Percentiles rank a stretch among this genome's conserved stretches.
Conservation (phyloP, 2,113 vertebrate genomes). For the Semicossyphus pulcher region DNA sequence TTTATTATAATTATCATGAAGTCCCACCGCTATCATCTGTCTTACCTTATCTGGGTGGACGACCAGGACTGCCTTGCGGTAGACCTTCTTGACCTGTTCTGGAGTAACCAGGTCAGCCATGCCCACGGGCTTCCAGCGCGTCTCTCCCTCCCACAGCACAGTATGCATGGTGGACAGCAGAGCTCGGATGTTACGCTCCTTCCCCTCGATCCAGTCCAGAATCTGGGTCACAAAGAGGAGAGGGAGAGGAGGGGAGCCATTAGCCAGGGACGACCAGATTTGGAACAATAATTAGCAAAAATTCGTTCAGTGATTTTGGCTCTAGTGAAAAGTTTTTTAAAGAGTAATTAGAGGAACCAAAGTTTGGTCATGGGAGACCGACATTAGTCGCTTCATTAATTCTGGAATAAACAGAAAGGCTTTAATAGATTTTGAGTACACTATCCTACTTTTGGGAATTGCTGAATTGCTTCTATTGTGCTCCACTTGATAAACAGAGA, state of each 20-base stretch:
- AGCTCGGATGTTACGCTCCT: constrained; percentile 97
- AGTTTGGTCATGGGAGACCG: constrained; percentile 42
- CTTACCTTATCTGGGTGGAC: constrained; percentile 98
- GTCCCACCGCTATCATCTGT: neutral
- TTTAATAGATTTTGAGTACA: constrained; percentile 25
- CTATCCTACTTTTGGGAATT: constrained; percentile 24
- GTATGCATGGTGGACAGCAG: constrained; percentile 98
- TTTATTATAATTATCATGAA: neutral
- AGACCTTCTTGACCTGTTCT: constrained; percentile 98
- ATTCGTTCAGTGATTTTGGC: constrained; percentile 32
- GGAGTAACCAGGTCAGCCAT: constrained; percentile 99
- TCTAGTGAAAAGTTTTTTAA: constrained; percentile 20
- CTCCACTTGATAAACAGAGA: constrained; percentile 8
- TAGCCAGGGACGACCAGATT: constrained; percentile 8
- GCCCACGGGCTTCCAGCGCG: constrained; percentile 94
- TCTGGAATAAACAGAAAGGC: constrained; percentile 17
- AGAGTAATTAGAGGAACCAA: constrained; percentile 34
- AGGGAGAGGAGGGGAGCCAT: constrained; percentile 2
- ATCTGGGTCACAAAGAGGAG: constrained; percentile 82
- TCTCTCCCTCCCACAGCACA: constrained; percentile 97
- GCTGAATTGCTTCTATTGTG: constrained; percentile 24
- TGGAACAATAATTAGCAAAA: constrained; percentile 41
- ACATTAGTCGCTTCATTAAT: constrained; percentile 18
- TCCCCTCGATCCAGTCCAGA: constrained; percentile 98
- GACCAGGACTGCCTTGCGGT: constrained; percentile 94